A percentile compares a stretch with the other conserved stretches of the same genome.
phyloP scores from a whole-genome alignment of 2,888 invertebrate genomes.

The Stenodema calcarata region DNA sequence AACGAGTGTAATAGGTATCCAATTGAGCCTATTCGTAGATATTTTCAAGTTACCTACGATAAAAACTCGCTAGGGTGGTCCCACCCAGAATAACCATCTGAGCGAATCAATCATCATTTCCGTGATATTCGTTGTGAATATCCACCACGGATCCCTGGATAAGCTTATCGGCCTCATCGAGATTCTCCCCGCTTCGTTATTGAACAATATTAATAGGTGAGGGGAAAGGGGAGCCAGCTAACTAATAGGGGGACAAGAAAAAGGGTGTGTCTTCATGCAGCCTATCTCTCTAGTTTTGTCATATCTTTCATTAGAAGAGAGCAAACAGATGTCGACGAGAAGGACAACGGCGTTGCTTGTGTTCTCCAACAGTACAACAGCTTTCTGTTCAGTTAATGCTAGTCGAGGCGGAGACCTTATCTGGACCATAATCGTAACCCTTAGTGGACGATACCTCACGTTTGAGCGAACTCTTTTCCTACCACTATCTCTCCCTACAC shows the following conservation, averaged over 20 bases:
- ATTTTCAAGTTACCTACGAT: neutral
- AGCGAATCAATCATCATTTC: neutral
- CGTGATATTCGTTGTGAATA: neutral
- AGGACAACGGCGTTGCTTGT: conserved; percentile 32
- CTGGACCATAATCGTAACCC: conserved; percentile 5
- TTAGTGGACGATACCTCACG: conserved; percentile 13
- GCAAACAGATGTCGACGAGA: conserved; percentile 24
- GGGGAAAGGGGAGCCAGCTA: conserved; percentile 15
- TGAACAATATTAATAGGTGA: conserved; percentile 39
- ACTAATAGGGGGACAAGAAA: neutral
- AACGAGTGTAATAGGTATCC: no score
- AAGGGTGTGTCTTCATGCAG: conserved; percentile 33
- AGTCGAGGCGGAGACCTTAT: neutral
- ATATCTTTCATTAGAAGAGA: conserved; percentile 36
- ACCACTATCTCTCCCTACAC: neutral
- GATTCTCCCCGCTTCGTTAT: neutral
- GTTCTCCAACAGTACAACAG: conserved; percentile 29
- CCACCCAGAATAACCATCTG: neutral
- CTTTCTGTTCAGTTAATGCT: conserved; percentile 6
- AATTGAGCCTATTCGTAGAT: no score
- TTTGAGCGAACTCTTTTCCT: neutral
- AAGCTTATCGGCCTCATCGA: neutral
- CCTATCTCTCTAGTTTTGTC: conserved; percentile 33
- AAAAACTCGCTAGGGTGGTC: neutral
- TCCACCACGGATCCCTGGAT: neutral